phyloP scores from a whole-genome alignment of 1,140 invertebrate species.

The Pachyrhynchus sulphureomaculatus region DNA sequence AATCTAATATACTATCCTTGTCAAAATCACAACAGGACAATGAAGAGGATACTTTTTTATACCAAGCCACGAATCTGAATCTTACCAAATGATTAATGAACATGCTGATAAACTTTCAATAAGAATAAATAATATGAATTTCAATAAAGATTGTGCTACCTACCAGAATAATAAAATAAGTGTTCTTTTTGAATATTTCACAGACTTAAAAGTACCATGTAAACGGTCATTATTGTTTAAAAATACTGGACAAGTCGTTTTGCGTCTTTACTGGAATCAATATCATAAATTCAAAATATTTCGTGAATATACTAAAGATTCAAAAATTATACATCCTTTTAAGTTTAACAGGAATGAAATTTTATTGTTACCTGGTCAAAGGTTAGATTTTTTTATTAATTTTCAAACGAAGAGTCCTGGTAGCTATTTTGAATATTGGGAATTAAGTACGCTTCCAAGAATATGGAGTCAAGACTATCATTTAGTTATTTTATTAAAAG shows the following conservation, averaged over 20 bases:
- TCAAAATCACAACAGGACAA: no score
- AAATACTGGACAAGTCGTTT: slow-evolving; percentile 26
- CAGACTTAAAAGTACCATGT: not conserved
- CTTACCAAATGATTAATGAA: no score
- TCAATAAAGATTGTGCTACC: no score
- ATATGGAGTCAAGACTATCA: slow-evolving; percentile 30
- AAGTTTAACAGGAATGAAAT: slow-evolving; percentile 35
- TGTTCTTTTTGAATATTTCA: slow-evolving; percentile 32
- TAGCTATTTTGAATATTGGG: slow-evolving; percentile 36
- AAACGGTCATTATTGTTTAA: slow-evolving; percentile 28
- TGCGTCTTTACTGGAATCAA: slow-evolving; percentile 31
- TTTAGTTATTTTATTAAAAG: slow-evolving; percentile 30
- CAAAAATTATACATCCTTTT: slow-evolving; percentile 24
- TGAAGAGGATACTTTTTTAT: no score
- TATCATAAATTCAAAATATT: slow-evolving; percentile 34
- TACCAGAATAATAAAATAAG: slow-evolving; percentile 10
- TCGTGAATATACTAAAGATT: slow-evolving; percentile 20
- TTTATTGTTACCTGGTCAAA: slow-evolving; percentile 30
- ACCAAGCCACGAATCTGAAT: no score
- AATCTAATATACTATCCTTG: no score
- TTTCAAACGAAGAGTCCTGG: slow-evolving; percentile 30
- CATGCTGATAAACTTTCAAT: no score
- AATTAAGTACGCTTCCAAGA: slow-evolving; percentile 33
- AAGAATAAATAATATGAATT: no score
- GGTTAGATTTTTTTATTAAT: slow-evolving; percentile 28